phyloP scores from a whole-genome alignment of 2,888 invertebrate genomes.

The Pemphredon lugubris region DNA sequence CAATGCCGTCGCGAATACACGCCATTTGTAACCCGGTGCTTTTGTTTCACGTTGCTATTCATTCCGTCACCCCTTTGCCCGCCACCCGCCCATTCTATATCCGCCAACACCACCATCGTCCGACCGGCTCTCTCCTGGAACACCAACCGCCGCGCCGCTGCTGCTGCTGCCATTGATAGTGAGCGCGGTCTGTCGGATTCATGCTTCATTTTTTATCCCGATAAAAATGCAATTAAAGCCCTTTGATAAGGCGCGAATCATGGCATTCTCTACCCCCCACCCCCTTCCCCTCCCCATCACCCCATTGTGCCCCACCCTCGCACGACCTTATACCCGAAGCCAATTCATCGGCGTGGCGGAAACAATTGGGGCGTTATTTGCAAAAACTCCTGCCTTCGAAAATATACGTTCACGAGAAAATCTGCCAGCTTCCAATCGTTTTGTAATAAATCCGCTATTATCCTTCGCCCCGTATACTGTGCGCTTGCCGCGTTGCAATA shows the following conservation, averaged over 20 bases:
- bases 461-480: no score
- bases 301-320: constrained; percentile 46
- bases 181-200: constrained; percentile 60
- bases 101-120: constrained; percentile 61
- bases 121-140: constrained; percentile 50
- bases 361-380: constrained; percentile 56
- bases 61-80: constrained; percentile 66
- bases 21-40: constrained; percentile 79
- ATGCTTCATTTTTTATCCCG: constrained; percentile 75
- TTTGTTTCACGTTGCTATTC: constrained; percentile 80
- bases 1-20: constrained; percentile 80
- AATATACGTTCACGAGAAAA: constrained; percentile 1
- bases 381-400: constrained; percentile 38
- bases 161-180: constrained; percentile 63
- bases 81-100: constrained; percentile 56
- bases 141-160: constrained; percentile 33
- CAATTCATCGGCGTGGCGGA: constrained; percentile 37
- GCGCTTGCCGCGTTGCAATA: no score
- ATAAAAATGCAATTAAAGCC: constrained; percentile 78
- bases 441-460: constrained; percentile 49
- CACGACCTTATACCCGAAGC: constrained; percentile 41
- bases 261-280: no score
- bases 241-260: constrained; percentile 73
- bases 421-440: constrained; percentile 39
- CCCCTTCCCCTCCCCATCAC: no score